phyloP scores from a whole-genome alignment of 1,140 invertebrate species.

The Zaprionus nigranus region DNA sequence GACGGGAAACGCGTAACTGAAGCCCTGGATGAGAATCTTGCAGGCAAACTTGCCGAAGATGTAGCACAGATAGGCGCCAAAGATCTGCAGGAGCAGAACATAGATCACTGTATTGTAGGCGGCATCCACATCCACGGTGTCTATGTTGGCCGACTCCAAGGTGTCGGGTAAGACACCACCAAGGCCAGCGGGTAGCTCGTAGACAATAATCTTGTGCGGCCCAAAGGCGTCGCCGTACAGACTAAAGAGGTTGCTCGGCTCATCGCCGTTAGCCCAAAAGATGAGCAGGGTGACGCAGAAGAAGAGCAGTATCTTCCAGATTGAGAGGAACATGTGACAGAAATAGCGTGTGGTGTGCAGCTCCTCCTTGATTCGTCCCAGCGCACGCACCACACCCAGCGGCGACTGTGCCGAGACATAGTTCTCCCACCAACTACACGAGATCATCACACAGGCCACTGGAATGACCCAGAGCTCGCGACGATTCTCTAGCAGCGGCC shows the following conservation, averaged over 20 bases:
- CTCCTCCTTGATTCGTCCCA: slow-evolving; percentile 93
- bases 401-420: slow-evolving; percentile 94
- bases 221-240: slow-evolving; percentile 91
- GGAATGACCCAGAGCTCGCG: slow-evolving; percentile 93
- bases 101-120: slow-evolving; percentile 90
- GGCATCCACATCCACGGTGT: slow-evolving; percentile 89
- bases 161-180: slow-evolving; percentile 88
- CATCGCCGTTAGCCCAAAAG: slow-evolving; percentile 90
- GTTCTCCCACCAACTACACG: slow-evolving; percentile 98
- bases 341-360: slow-evolving; percentile 93
- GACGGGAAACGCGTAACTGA: slow-evolving; percentile 97
- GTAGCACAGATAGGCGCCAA: slow-evolving; percentile 94
- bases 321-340: slow-evolving; percentile 93
- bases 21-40: slow-evolving; percentile 98
- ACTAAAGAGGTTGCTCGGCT: slow-evolving; percentile 91
- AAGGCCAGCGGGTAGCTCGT: slow-evolving; percentile 87
- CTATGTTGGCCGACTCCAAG: slow-evolving; percentile 89
- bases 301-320: slow-evolving; percentile 95
- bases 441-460: slow-evolving; percentile 92
- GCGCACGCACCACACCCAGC: slow-evolving; percentile 91
- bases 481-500: slow-evolving; percentile 91
- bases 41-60: slow-evolving; percentile 98
- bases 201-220: slow-evolving; percentile 91
- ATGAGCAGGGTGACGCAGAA: slow-evolving; percentile 90
- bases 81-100: slow-evolving; percentile 92